phyloP scores from a whole-genome alignment of 2,888 invertebrate genomes.

The Piscicola geometra region DNA sequence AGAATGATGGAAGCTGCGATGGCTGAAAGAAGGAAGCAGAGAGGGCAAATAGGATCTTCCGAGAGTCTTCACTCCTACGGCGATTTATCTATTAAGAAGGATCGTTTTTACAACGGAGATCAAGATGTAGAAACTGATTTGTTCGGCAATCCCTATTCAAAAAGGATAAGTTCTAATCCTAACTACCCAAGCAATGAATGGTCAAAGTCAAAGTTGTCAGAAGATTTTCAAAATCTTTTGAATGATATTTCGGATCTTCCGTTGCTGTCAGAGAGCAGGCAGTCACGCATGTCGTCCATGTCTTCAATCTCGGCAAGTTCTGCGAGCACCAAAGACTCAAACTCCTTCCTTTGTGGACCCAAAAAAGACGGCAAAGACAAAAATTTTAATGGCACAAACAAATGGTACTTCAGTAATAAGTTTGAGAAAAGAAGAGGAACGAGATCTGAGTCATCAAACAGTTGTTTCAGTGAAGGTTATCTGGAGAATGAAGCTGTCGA shows the following conservation, averaged over 20 bases:
- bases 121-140: not conserved
- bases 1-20: slow-evolving; percentile 38
- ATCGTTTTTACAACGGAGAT: not conserved
- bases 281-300: slow-evolving; percentile 23
- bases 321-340: not conserved
- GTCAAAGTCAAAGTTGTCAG: slow-evolving; percentile 21
- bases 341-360: not conserved
- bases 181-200: slow-evolving; percentile 15
- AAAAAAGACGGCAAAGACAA: not conserved
- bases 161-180: not conserved
- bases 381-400: not conserved
- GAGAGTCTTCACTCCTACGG: not conserved
- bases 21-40: slow-evolving; percentile 33
- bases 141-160: not conserved
- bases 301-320: slow-evolving; percentile 29
- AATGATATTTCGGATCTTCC: slow-evolving; percentile 31
- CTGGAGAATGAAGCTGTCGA: not conserved
- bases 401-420: slow-evolving; percentile 8
- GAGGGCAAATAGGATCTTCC: slow-evolving; percentile 13
- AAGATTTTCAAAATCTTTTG: slow-evolving; percentile 25
- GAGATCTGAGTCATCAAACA: slow-evolving; percentile 28
- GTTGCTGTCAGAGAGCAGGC: slow-evolving; percentile 24
- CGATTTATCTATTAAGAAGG: slow-evolving; percentile 4
- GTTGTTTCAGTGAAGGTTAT: slow-evolving; percentile 30
- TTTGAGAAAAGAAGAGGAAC: not conserved